Evolutionary conservation across 2,888 invertebrate genomes (phyloP).

Genomic region (Sminthurides aquaticus): DNA sequence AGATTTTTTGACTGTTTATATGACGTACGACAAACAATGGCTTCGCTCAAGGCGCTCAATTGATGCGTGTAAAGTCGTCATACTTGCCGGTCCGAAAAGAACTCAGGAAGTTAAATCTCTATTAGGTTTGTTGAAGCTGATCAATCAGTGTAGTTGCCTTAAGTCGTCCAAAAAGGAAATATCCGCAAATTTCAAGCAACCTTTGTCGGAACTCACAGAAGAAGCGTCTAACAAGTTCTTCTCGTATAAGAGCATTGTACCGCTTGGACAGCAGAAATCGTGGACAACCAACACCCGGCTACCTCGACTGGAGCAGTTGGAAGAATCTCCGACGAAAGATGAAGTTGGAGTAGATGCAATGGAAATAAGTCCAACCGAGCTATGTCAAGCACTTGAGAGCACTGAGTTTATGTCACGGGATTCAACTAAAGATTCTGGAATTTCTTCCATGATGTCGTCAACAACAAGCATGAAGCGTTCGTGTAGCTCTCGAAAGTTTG

Average conservation of each 20-base stretch:
- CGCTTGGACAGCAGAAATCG: not conserved
- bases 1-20: conserved; percentile 14
- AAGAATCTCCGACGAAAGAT: conserved; percentile 15
- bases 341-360: conserved; percentile 23
- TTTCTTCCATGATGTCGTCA: conserved; percentile 15
- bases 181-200: not conserved
- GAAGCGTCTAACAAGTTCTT: not conserved
- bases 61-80: conserved; percentile 19
- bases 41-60: not conserved
- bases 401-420: conserved; percentile 5
- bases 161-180: not conserved
- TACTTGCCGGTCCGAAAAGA: conserved; percentile 15
- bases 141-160: conserved; percentile 13
- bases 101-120: conserved; percentile 17
- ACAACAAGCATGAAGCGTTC: conserved; percentile 18
- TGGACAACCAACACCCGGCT: not conserved
- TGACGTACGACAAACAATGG: conserved; percentile 12
- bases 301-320: not conserved
- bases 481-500: conserved; percentile 8
- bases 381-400: conserved; percentile 2
- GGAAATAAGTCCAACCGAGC: conserved; percentile 16
- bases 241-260: not conserved
- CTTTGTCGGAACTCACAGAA: not conserved
- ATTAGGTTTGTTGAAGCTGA: conserved; percentile 5
- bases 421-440: conserved; percentile 16